Base-by-base conservation (phyloP, 2,113 vertebrate genomes). In the Leucosticte australis region DNA sequence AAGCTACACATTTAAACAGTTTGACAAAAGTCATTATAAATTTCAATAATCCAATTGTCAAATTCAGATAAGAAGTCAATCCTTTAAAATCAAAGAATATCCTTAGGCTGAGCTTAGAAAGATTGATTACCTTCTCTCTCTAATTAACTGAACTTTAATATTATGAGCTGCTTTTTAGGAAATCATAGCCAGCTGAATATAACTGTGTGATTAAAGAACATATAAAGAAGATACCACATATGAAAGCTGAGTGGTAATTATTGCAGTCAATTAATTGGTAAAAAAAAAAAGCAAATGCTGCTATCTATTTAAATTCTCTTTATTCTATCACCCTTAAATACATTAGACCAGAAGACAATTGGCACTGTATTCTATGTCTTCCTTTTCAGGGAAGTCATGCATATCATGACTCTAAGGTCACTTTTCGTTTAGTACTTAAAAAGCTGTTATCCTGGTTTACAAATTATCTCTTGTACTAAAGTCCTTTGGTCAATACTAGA, bases 251-350 rank as follows among this genome's bases (percentile, higher is more conserved):
- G 30, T 75, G 74, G 70, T 96, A 97, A 97, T 96, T 96, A 97
- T 97, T 96, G 49, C 63, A 96, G 76, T 87, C 87, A 95, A 95
- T 96, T 97, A 97, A 92, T 75, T 93, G 57, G 82, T 76, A 76
- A 83, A 87, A 95, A 53, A 94, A 94, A 97, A 92, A 91, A 94
- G 76, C 39, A 96, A 97, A 96, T 49, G 31, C 27, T 95, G 81
- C 87, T 97, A 88, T 52, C 82, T 76, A 35, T 67, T 97, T 94
- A 91, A 97, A 92, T 95, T 90, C 81, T 90, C 53, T 94, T 96
- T 81, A 92, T 96, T 97, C 89, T 92, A 37, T 77, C 75, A 94
- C 73, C 65, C 65, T 93, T 91, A 92, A 37, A 83, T 80, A 82
- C 62, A 94, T 97, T 86, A 94, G 96, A 96, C 55, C 71, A 95